A percentile compares a stretch with the other conserved stretches of the same genome.
These are phyloP conservation scores for Stenurella melanura DNA, from an alignment of 2,888 invertebrate genomes.

Conservation along the genomic window DNA sequence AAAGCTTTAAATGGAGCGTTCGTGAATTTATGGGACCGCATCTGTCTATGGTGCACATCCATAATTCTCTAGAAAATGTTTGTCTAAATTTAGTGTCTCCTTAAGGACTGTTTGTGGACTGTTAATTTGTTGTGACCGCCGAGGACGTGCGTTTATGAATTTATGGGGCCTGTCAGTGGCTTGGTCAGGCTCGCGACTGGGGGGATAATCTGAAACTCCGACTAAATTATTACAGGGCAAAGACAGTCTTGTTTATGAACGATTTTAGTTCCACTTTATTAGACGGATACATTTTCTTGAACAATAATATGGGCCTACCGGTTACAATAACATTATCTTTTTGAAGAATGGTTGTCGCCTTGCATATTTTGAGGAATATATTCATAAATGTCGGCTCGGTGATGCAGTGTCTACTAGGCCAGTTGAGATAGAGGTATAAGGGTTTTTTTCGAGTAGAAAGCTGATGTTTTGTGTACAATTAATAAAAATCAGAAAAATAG, in stretches of 20 bases:
- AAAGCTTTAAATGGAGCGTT: conserved; percentile 63
- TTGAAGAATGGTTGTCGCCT: no score
- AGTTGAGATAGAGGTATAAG: no score
- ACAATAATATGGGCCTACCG: no score
- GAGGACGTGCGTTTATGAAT: conserved; percentile 54
- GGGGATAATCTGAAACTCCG: background rate
- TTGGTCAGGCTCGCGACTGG: background rate
- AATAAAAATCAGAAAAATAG: no score
- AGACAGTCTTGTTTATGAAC: background rate
- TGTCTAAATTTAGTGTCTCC: conserved; percentile 55
- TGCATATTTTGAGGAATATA: no score
- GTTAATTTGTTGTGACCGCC: conserved; percentile 57
- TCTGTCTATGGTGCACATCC: conserved; percentile 60
- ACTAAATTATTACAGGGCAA: background rate
- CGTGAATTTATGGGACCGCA: conserved; percentile 64
- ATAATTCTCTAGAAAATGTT: conserved; percentile 55
- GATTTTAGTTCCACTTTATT: no score
- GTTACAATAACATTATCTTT: no score
- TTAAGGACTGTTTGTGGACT: conserved; percentile 45
- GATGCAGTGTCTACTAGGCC: no score
- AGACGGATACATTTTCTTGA: no score
- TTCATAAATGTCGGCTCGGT: no score
- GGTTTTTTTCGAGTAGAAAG: no score
- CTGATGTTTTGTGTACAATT: no score
- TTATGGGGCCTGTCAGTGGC: conserved; percentile 44